Conservation (phyloP, 2,888 invertebrate species). For the Cephus rjabovi region DNA sequence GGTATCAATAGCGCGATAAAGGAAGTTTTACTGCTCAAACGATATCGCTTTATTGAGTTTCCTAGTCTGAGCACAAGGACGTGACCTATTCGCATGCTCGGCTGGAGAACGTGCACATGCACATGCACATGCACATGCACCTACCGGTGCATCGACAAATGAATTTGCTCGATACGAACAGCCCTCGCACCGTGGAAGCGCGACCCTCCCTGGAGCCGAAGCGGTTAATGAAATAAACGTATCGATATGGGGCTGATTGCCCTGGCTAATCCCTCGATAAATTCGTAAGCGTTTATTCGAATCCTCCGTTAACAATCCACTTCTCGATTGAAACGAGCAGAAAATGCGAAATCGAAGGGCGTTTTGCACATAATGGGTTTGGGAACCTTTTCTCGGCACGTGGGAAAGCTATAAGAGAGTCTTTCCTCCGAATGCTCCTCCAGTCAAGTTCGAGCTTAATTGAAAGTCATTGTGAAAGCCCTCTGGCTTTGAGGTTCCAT, state of each 20-base stretch:
- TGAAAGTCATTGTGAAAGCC: background rate
- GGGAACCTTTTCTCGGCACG: background rate
- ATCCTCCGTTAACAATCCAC: background rate
- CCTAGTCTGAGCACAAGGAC: constrained; percentile 22
- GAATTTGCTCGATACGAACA: constrained; percentile 29
- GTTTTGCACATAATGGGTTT: background rate
- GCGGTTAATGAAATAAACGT: constrained; percentile 48
- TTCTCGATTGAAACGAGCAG: background rate
- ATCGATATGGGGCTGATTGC: constrained; percentile 41
- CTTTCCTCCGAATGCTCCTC: background rate
- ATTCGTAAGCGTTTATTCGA: constrained; percentile 30
- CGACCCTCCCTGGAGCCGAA: constrained; percentile 16
- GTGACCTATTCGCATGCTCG: background rate
- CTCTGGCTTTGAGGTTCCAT: background rate
- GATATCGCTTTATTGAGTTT: constrained; percentile 44
- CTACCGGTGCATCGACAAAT: constrained; percentile 38
- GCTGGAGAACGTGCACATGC: constrained; percentile 21
- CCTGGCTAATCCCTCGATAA: constrained; percentile 41
- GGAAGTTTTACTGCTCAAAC: constrained; percentile 41
- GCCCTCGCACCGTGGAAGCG: background rate
- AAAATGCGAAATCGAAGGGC: background rate
- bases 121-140: constrained; percentile 19
- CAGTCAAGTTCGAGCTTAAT: background rate
- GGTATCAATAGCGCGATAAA: constrained; percentile 38
- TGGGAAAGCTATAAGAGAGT: background rate